Evolutionary conservation across 1,140 invertebrate species (phyloP).

Genomic region (Andrena cerasifolii): DNA sequence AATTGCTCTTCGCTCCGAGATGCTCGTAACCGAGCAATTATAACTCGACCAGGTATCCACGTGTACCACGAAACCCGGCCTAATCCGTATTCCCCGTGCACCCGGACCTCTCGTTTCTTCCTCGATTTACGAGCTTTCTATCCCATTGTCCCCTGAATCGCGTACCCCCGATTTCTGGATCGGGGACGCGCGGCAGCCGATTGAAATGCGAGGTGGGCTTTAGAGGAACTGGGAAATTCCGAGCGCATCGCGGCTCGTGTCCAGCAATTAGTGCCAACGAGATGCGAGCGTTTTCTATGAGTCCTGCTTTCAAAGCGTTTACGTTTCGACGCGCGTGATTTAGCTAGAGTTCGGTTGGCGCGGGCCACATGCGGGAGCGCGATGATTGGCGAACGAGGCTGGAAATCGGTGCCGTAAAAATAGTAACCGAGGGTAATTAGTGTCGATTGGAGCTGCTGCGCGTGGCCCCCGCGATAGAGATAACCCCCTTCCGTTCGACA

Average conservation of each 20-base stretch:
- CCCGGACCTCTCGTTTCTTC: background rate
- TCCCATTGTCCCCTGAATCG: background rate
- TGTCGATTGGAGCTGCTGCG: slow-evolving; percentile 53
- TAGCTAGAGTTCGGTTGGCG: background rate
- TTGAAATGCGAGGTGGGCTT: slow-evolving; percentile 29
- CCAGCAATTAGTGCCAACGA: slow-evolving; percentile 21
- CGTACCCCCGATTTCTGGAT: slow-evolving; percentile 22
- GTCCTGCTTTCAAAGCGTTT: background rate
- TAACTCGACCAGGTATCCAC: background rate
- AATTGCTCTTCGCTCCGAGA: background rate
- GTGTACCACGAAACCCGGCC: background rate
- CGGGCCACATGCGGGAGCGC: too few relatives aligned
- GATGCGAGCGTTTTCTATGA: background rate
- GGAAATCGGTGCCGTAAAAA: slow-evolving; percentile 51
- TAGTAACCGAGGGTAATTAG: slow-evolving; percentile 50
- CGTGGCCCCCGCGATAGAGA: slow-evolving; percentile 42
- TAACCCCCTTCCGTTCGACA: slow-evolving; percentile 18
- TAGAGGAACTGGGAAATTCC: slow-evolving; percentile 22
- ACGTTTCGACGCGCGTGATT: background rate
- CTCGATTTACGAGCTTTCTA: slow-evolving; percentile 49
- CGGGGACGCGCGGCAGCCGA: background rate
- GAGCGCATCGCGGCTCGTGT: background rate
- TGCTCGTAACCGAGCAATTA: slow-evolving; percentile 1
- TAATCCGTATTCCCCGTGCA: slow-evolving; percentile 22
- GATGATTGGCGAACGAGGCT: background rate